Conservation (phyloP, 1,140 invertebrate species). For the Andrena cerasifolii region DNA sequence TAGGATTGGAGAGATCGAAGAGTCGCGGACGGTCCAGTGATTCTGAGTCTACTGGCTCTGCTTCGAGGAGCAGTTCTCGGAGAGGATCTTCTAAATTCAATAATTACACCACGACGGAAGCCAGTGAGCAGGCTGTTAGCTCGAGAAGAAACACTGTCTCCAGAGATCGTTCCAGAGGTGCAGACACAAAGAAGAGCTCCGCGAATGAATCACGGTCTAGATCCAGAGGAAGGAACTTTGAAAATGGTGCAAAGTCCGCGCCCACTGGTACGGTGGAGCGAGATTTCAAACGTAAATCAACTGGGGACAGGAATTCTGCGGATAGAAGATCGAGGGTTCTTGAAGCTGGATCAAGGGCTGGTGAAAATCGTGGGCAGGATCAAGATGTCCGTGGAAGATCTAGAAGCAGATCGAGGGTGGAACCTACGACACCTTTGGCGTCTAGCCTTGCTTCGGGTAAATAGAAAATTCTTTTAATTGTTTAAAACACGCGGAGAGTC, state of each 20-base stretch:
- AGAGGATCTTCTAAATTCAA: slow-evolving; percentile 61
- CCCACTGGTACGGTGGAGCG: background rate
- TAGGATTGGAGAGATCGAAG: slow-evolving; percentile 39
- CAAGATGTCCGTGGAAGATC: slow-evolving; percentile 46
- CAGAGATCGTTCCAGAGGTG: slow-evolving; percentile 39
- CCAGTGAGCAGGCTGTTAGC: slow-evolving; percentile 2
- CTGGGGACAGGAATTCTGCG: slow-evolving; percentile 33
- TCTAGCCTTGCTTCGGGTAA: background rate
- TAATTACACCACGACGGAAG: slow-evolving; percentile 22
- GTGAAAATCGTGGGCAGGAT: slow-evolving; percentile 48
- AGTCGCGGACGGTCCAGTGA: slow-evolving; percentile 30
- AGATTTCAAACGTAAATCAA: slow-evolving; percentile 24
- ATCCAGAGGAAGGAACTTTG: slow-evolving; percentile 21
- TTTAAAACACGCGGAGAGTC: too few species aligned
- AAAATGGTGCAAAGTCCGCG: slow-evolving; percentile 4
- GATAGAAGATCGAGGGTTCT: slow-evolving; percentile 26
- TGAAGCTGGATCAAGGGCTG: slow-evolving; percentile 31
- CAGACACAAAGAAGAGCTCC: background rate
- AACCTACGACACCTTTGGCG: background rate
- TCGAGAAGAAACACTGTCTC: slow-evolving; percentile 28
- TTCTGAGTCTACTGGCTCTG: background rate
- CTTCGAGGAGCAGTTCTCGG: slow-evolving; percentile 4
- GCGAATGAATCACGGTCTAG: slow-evolving; percentile 24
- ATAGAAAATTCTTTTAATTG: background rate
- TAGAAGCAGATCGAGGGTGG: slow-evolving; percentile 46